phyloP scores from a whole-genome alignment of 2,113 vertebrate species.

The Rallus limicola region DNA sequence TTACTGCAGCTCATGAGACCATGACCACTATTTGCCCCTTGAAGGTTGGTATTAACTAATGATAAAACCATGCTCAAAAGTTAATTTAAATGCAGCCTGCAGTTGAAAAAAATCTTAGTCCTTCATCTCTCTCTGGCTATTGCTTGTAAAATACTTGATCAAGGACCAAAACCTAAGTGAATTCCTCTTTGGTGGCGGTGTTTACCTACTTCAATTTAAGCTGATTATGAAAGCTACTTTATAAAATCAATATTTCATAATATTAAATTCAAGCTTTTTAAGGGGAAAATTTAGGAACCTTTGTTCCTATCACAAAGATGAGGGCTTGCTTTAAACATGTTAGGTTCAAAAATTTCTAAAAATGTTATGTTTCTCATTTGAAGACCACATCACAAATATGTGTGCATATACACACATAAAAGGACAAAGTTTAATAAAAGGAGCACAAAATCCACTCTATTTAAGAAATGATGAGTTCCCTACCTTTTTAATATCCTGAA shows the following conservation, averaged over 20 bases:
- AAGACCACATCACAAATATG: not conserved
- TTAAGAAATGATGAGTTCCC: not conserved
- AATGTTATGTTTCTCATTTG: not conserved
- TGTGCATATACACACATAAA: not conserved
- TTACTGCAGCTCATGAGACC: not conserved
- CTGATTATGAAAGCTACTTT: not conserved
- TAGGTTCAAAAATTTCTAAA: not conserved
- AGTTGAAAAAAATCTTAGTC: not conserved
- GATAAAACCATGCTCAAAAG: not conserved
- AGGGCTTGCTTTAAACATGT: not conserved
- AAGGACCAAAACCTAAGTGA: not conserved
- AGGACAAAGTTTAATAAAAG: not conserved
- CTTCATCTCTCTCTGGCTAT: not conserved
- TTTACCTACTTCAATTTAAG: conserved; percentile 19
- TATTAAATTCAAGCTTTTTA: not conserved
- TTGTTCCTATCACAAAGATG: not conserved
- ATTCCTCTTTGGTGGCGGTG: not conserved
- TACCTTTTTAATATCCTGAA: not conserved
- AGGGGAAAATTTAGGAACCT: not conserved
- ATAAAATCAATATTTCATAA: conserved; percentile 34
- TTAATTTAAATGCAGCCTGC: not conserved
- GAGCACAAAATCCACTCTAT: not conserved
- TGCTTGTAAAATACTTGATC: not conserved
- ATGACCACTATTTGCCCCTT: not conserved
- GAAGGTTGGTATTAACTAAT: not conserved